These are phyloP conservation scores for Mechanitis messenoides DNA, from an alignment of 2,888 invertebrate species.

Conservation along the genomic window DNA sequence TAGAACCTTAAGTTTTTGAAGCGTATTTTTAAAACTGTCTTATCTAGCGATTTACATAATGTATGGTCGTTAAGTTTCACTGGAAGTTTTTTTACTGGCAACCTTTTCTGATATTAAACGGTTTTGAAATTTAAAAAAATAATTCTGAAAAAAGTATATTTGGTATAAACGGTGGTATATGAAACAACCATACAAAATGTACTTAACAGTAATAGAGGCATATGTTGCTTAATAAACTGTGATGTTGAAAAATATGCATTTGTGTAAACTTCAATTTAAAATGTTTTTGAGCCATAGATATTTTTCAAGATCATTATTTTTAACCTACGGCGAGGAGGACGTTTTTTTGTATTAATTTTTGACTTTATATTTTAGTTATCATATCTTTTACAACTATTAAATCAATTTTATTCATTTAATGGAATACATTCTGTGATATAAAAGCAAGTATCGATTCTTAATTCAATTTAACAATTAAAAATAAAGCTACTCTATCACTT, in stretches of 20 bases:
- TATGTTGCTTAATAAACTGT: constrained; percentile 2
- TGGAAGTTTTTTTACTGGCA: neutral
- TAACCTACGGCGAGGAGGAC: constrained; percentile 26
- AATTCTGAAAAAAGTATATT: constrained; percentile 7
- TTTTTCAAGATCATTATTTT: constrained; percentile 15
- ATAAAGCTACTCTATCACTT: constrained; percentile 5
- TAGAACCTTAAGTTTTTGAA: constrained; percentile 72
- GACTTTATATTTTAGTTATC: neutral
- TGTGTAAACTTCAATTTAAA: neutral
- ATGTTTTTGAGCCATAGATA: neutral
- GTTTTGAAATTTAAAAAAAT: neutral
- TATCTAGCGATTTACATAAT: constrained; percentile 40
- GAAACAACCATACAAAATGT: constrained; percentile 22
- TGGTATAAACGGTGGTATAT: constrained; percentile 16
- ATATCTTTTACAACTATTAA: constrained; percentile 6
- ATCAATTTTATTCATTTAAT: constrained; percentile 2
- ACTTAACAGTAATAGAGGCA: constrained; percentile 15
- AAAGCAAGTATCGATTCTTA: neutral
- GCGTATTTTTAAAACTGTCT: constrained; percentile 38
- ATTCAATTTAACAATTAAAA: constrained; percentile 7
- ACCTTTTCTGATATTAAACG: neutral
- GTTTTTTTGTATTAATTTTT: constrained; percentile 9
- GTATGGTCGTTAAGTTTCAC: constrained; percentile 18
- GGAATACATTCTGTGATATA: constrained; percentile 3
- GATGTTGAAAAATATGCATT: constrained; percentile 5